Evolutionary conservation across 2,888 invertebrate genomes (phyloP), one percentile per base, ranked within the genome.

Genomic region (Acrobasis consociella): DNA sequence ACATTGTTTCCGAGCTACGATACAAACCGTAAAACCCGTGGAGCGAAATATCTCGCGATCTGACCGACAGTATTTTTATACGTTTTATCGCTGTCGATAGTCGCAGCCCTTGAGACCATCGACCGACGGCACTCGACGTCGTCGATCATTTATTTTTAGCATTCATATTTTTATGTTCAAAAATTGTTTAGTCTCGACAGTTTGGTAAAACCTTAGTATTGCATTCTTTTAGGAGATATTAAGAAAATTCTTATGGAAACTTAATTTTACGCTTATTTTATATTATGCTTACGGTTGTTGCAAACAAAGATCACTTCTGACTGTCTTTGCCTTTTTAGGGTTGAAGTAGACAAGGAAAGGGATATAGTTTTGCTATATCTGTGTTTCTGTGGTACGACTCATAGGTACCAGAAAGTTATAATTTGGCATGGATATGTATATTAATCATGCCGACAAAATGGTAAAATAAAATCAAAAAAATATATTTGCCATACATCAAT

Each of bases 61-160:
- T 55, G 55, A 55, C 55, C 55, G 11, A 39, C 16, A 39, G 11
- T n/a, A 31, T 31, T 17, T 39, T 39, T 38, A 13, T 0, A 10
- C 11, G 42, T 9, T 42, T 42, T 42, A 42, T 42, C 0, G 42
- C 1, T 10, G 11, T 31, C 8, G 31, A 7, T 31, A 31, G 31
- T 5, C 5, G 31, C 5, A 7, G 7, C 31, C 31, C 31, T 31
- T 8, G 31, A 31, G 31, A 31, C 31, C 2, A 31, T 31, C 31
- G 8, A 31, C 31, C 7, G 8, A 7, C 52, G 13, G 13, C 15
- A 11, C 53, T 39, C 16, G 9, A 16, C 5, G 1, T 55, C 55
- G 42, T 55, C 38, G 42, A 55, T 55, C 39, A 55, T 55, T 55
- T 39, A 39, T 55, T 9, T 39, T 39, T 55, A 39, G 16, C 39